These are phyloP conservation scores for Epinotia brunnichana DNA, from an alignment of 2,888 invertebrate genomes.

Conservation along the genomic window DNA sequence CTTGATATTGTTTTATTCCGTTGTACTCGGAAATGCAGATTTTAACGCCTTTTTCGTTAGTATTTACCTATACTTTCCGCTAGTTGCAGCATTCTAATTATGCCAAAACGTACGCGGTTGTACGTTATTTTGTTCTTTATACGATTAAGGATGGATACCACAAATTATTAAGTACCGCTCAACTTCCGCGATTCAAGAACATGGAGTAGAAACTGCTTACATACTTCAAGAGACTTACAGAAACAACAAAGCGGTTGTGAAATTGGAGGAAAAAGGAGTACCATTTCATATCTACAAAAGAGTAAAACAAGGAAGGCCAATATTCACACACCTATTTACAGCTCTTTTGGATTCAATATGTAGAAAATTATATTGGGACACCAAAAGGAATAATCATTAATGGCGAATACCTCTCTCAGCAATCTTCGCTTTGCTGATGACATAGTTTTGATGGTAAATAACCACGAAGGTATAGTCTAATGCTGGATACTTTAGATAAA, in stretches of 20 bases:
- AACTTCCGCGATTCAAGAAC: no score
- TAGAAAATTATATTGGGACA: constrained; percentile 28
- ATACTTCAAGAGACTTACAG: no score
- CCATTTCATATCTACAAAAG: no score
- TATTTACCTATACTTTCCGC: neutral
- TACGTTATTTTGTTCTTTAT: no score
- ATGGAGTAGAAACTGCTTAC: no score
- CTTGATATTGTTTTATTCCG: constrained; percentile 53
- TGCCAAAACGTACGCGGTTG: neutral
- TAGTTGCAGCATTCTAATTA: constrained; percentile 2
- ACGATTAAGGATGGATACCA: no score
- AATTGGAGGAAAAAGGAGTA: no score
- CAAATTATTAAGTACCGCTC: no score
- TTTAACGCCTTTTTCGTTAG: constrained; percentile 12
- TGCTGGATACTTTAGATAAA: neutral
- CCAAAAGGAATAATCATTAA: constrained; percentile 37
- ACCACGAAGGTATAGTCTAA: constrained; percentile 4
- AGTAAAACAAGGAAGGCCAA: no score
- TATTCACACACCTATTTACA: no score
- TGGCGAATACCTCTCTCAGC: constrained; percentile 35
- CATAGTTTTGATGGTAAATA: constrained; percentile 25
- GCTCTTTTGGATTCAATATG: no score
- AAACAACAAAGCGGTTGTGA: no score
- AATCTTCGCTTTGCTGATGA: constrained; percentile 37
- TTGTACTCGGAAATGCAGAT: constrained; percentile 37